phyloP scores from a whole-genome alignment of 2,797 vertebrate species.

The Onychomys torridus region DNA sequence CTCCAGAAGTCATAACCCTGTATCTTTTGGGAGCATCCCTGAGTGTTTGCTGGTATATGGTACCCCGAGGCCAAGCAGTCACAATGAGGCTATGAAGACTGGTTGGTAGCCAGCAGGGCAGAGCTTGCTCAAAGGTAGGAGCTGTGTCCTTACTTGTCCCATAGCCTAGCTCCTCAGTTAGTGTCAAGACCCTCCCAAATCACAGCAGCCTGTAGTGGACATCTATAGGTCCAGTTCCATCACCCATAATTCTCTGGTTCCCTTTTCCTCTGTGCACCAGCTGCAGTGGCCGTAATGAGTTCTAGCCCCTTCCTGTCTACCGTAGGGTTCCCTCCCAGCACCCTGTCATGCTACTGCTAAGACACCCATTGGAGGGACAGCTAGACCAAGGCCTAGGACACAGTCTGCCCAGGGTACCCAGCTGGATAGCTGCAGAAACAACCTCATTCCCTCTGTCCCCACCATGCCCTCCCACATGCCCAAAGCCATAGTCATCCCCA shows the following conservation, averaged over 20 bases:
- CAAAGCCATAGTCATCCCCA: neutral
- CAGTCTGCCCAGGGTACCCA: neutral
- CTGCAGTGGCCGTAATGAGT: neutral
- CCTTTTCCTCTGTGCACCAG: neutral
- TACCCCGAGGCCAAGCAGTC: neutral
- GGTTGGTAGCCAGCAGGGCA: neutral
- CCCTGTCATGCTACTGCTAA: neutral
- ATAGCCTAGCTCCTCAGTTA: neutral
- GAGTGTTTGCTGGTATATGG: neutral
- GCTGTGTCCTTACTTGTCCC: neutral
- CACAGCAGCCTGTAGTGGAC: neutral
- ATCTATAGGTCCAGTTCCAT: neutral
- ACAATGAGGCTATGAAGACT: fast-evolving
- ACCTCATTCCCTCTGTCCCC: too few species aligned
- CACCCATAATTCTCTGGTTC: neutral
- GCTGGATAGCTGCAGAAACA: neutral
- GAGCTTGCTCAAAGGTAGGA: neutral
- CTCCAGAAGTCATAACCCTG: neutral
- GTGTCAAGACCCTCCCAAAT: fast-evolving
- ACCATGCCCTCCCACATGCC: neutral
- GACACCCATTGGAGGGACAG: neutral
- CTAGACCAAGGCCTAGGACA: neutral
- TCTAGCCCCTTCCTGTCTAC: neutral
- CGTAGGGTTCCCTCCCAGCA: too few species aligned
- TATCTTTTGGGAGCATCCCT: neutral